phyloP scores from a whole-genome alignment of 1,140 invertebrate genomes.

The Parapsyche elsis region DNA sequence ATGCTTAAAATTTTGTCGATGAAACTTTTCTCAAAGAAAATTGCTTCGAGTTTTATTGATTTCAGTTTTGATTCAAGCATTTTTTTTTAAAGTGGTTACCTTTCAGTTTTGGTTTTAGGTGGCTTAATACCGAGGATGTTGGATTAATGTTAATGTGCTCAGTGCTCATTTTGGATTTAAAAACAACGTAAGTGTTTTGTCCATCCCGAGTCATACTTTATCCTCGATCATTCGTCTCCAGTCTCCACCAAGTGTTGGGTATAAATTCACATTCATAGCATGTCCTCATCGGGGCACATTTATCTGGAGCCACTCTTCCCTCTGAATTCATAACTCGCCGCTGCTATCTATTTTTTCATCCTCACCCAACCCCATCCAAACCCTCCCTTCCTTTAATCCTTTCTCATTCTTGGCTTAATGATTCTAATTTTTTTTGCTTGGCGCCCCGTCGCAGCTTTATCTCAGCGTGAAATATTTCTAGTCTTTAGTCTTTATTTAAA shows the following conservation, averaged over 20 bases:
- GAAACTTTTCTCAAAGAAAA: neutral
- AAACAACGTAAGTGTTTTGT: too few species aligned
- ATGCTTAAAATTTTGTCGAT: neutral
- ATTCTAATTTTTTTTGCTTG: slow-evolving; percentile 55
- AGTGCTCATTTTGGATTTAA: neutral
- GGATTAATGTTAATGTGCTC: too few species aligned
- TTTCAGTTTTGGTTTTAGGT: too few species aligned
- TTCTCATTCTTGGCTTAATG: slow-evolving; percentile 56
- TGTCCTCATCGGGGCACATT: slow-evolving; percentile 30
- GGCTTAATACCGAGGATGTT: too few species aligned
- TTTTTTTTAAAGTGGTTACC: too few species aligned
- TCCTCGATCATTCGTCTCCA: slow-evolving; percentile 2
- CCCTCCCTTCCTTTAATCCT: slow-evolving; percentile 51
- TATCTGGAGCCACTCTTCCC: slow-evolving; percentile 48
- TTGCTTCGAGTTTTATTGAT: too few species aligned
- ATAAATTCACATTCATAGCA: slow-evolving; percentile 45
- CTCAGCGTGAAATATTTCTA: slow-evolving; percentile 52
- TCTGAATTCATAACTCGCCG: slow-evolving; percentile 51
- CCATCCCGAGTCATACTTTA: neutral
- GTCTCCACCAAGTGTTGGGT: neutral
- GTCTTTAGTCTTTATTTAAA: slow-evolving; percentile 56
- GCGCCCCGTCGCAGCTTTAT: slow-evolving; percentile 49
- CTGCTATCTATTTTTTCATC: slow-evolving; percentile 46
- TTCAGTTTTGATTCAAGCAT: too few species aligned
- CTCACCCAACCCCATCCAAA: neutral